A percentile compares a stretch with the other conserved stretches of the same genome.
phyloP scores from a whole-genome alignment of 2,113 vertebrate genomes.

The Gallinago undulata region DNA sequence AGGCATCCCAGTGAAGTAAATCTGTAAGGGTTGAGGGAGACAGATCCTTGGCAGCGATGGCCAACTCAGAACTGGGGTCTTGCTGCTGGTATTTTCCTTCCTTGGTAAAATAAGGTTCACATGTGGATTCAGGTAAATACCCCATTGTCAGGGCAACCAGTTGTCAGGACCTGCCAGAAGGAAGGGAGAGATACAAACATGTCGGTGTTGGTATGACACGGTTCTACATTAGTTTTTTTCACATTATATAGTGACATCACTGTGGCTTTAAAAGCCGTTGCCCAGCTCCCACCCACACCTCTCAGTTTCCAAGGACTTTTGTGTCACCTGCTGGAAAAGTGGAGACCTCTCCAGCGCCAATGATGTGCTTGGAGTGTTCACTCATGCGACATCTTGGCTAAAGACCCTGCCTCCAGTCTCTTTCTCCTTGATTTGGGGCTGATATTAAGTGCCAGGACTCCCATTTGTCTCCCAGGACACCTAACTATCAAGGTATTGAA shows the following conservation, averaged over 20 bases:
- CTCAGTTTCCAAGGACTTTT: background rate
- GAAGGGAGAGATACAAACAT: background rate
- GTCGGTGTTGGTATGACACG: background rate
- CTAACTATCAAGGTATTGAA: background rate
- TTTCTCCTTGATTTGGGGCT: background rate
- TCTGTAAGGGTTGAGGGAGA: background rate
- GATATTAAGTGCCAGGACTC: background rate
- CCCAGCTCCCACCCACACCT: background rate
- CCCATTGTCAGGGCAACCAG: background rate
- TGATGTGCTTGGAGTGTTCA: accelerated
- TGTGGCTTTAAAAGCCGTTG: background rate
- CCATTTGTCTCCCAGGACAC: background rate
- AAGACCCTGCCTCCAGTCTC: background rate
- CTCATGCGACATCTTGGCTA: background rate
- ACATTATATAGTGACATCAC: background rate
- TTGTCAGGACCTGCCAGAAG: background rate
- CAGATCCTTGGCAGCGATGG: background rate
- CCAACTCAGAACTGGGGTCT: background rate
- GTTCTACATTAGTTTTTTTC: background rate
- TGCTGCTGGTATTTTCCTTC: background rate
- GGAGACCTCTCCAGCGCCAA: background rate
- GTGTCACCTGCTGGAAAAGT: background rate
- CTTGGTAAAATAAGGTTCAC: background rate
- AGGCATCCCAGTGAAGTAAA: background rate
- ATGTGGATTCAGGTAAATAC: background rate